phyloP scores from a whole-genome alignment of 1,140 invertebrate species.

The Leptonema lineaticorne region DNA sequence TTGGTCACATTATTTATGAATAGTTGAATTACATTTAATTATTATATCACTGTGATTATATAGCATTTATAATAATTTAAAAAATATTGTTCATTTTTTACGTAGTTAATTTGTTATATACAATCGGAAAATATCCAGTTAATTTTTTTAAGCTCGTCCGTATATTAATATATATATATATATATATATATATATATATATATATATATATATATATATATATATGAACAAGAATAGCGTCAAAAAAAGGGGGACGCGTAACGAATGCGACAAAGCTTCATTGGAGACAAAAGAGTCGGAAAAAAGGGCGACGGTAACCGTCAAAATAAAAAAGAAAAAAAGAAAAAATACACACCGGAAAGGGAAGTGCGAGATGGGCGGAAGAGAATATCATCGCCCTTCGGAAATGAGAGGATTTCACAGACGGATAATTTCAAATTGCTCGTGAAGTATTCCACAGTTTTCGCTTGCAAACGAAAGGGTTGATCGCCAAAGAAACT shows the following conservation, averaged over 20 bases:
- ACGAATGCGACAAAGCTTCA: not conserved
- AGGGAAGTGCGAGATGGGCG: no score
- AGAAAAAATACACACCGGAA: conserved; percentile 12
- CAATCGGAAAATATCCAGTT: not conserved
- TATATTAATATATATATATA: not conserved
- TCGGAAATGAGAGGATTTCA: conserved; percentile 7
- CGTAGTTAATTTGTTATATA: no score
- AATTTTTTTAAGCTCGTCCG: not conserved
- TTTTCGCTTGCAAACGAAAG: not conserved
- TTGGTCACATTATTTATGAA: no score
- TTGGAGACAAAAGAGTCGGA: not conserved
- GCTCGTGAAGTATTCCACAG: conserved; percentile 6
- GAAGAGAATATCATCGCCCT: conserved; percentile 1
- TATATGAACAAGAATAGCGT: no score
- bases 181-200: not conserved
- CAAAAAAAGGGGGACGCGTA: not conserved
- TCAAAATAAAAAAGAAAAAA: no score
- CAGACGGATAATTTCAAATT: conserved; percentile 7
- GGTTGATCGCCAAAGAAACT: not conserved
- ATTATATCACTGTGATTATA: no score
- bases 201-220: not conserved
- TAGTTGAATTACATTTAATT: no score
- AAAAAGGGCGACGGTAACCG: no score
- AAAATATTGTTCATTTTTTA: no score
- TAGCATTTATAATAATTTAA: no score